These are phyloP conservation scores for Calameuta idolon DNA, from an alignment of 2,888 invertebrate species.

Conservation along the genomic window DNA sequence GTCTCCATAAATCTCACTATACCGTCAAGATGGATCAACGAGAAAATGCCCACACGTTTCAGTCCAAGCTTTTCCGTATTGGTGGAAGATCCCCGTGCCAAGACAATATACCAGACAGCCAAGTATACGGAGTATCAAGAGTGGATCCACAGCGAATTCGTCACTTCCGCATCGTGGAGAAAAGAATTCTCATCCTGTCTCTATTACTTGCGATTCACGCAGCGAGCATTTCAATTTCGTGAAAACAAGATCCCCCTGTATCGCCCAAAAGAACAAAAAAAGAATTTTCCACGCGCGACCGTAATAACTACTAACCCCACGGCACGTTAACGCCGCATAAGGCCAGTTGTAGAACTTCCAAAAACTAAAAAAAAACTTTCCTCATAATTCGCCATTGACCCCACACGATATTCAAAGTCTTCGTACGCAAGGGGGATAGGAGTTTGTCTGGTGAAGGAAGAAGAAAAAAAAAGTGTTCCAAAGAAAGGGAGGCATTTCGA, in stretches of 20 bases:
- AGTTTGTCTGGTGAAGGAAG: neutral
- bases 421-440: no score
- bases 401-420: neutral
- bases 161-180: conserved; percentile 23
- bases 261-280: neutral
- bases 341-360: neutral
- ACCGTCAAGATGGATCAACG: conserved; percentile 64
- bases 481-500: neutral
- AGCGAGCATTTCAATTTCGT: neutral
- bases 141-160: conserved; percentile 55
- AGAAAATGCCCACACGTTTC: conserved; percentile 37
- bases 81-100: neutral
- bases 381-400: neutral
- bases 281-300: neutral
- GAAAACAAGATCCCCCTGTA: no score
- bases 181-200: neutral
- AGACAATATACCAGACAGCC: neutral
- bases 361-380: neutral
- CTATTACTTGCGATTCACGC: neutral
- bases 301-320: neutral
- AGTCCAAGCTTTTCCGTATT: neutral
- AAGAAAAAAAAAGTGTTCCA: neutral
- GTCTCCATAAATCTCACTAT: conserved; percentile 66
- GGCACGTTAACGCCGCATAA: neutral
- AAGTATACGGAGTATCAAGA: conserved; percentile 32